A percentile compares a stretch with the other conserved stretches of the same genome.
Conservation (phyloP, 2,797 vertebrate genomes). For the Smutsia temminckii region DNA sequence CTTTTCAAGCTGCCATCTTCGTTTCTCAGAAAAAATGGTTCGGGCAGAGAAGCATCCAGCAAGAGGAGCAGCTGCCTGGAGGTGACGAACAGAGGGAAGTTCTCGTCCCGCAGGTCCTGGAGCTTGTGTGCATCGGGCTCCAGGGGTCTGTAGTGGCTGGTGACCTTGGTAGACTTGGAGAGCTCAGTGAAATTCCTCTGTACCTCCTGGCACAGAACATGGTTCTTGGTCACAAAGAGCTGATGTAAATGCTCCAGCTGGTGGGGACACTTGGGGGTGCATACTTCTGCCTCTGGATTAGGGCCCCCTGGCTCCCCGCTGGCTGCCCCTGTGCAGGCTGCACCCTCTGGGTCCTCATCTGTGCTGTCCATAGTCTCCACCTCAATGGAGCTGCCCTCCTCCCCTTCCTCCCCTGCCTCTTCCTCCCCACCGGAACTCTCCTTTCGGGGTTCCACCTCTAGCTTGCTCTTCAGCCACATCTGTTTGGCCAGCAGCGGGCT, state of each 20-base stretch:
- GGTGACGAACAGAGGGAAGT: constrained; percentile 88
- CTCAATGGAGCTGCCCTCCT: constrained; percentile 38
- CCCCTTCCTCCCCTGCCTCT: constrained; percentile 12
- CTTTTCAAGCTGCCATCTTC: constrained; percentile 88
- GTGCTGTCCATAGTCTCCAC: background rate
- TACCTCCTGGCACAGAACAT: constrained; percentile 88
- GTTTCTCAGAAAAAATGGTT: constrained; percentile 87
- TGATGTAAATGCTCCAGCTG: constrained; percentile 87
- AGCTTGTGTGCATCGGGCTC: constrained; percentile 84
- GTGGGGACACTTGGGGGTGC: fast-evolving
- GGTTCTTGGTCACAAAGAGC: constrained; percentile 89
- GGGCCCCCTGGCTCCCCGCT: background rate
- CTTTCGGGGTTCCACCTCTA: constrained; percentile 54
- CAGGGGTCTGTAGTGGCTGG: constrained; percentile 85
- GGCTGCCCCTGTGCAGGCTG: background rate
- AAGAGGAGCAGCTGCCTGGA: constrained; percentile 87
- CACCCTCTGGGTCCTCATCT: constrained; percentile 41
- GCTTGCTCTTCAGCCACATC: constrained; percentile 76
- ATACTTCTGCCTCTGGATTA: fast-evolving
- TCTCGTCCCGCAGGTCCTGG: constrained; percentile 87
- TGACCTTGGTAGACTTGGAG: constrained; percentile 86
- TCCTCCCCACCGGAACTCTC: constrained; percentile 48
- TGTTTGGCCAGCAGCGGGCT: constrained; percentile 85
- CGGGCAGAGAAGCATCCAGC: constrained; percentile 87
- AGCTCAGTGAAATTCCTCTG: constrained; percentile 89